Evolutionary conservation across 2,888 invertebrate species (phyloP), one percentile per base, ranked within the genome.

Genomic region (Lymantria dispar): DNA sequence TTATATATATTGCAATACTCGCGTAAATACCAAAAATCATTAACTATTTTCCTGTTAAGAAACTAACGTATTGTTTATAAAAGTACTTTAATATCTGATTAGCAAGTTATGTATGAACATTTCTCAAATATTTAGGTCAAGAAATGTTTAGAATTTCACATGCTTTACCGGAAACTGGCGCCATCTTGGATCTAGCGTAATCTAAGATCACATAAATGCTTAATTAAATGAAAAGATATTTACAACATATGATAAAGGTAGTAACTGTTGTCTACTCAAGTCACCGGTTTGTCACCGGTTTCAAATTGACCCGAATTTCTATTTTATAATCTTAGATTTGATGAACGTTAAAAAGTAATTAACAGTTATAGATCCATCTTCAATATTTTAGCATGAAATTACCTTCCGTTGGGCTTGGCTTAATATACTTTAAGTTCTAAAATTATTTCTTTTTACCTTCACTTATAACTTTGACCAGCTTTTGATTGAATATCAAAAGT

Each of bases 281-380:
- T 12, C 37, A 37, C 11, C 42, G 11, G 40, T 22, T 30, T n/a
- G 11, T 12, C 37, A 37, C 11, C 42, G 11, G 40, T 22, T 30
- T n/a, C n/a, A 44, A 43, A 49, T 56, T 64, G 54, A 62, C 65
- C 60, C 14, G 44, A 37, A 54, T 62, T 40, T 12, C 33, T 33
- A 7, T 10, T 33, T 33, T 33, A 22, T 5, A 22, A 22, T 22
- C 22, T 22, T 22, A 22, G 22, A 22, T 22, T 22, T 22, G 22
- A 22, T 22, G 22, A 22, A 22, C 22, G 22, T 22, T 22, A 22
- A 22, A 22, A 22, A 22, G 5, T 22, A 22, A 22, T 22, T 22
- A 22, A 22, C 22, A 2, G 22, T 22, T 22, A 3, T 22, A 22
- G 2, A 22, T 22, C 22, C 22, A 22, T 22, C 22, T 22, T 22